These are phyloP conservation scores for Pissodes strobi DNA, from an alignment of 1,140 invertebrate species.

Conservation along the genomic window DNA sequence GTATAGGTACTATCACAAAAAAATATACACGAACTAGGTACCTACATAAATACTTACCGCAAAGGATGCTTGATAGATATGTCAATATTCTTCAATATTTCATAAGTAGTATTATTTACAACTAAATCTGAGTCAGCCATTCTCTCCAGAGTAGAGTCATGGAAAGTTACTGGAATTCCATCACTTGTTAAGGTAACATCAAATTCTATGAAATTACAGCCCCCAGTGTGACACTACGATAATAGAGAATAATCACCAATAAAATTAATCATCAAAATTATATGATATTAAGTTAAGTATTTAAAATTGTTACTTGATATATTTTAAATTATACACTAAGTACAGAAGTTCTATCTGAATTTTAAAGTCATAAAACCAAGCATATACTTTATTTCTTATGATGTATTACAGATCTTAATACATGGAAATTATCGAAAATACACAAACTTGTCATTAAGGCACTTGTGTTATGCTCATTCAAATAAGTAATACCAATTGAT, in stretches of 20 bases:
- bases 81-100: slow-evolving; percentile 65
- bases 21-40: slow-evolving; percentile 1
- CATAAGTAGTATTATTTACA: slow-evolving; percentile 66
- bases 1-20: too few relatives aligned
- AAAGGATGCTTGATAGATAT: slow-evolving; percentile 69
- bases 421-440: too few relatives aligned
- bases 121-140: slow-evolving; percentile 64
- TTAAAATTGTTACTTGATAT: too few relatives aligned
- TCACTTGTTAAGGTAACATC: slow-evolving; percentile 75
- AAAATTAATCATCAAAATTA: background rate
- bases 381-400: too few relatives aligned
- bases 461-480: too few relatives aligned
- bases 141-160: slow-evolving; percentile 73
- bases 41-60: slow-evolving; percentile 55
- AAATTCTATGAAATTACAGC: slow-evolving; percentile 75
- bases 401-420: too few relatives aligned
- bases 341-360: too few relatives aligned
- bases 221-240: slow-evolving; percentile 67
- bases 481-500: too few relatives aligned
- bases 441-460: too few relatives aligned
- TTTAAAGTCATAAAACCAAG: too few relatives aligned
- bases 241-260: background rate
- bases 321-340: too few relatives aligned
- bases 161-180: slow-evolving; percentile 73
- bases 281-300: background rate